Conservation (phyloP, 2,888 invertebrate species). For the Coleophora flavipennella region DNA sequence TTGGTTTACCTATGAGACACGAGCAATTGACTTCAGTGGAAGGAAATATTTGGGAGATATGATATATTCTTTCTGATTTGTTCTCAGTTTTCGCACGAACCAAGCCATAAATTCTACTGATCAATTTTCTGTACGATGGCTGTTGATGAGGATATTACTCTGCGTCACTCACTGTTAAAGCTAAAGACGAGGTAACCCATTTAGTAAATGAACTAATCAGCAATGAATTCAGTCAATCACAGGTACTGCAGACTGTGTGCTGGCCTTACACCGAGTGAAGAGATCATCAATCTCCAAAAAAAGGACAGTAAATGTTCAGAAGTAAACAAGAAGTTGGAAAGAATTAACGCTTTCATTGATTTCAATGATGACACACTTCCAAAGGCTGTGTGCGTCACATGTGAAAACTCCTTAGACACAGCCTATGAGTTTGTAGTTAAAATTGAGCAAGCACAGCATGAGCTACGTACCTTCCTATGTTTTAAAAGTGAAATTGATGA, state of each 20-base stretch:
- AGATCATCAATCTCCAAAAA: slow-evolving; percentile 34
- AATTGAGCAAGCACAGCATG: slow-evolving; percentile 37
- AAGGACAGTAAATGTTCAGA: slow-evolving; percentile 23
- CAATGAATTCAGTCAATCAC: slow-evolving; percentile 23
- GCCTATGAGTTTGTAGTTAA: slow-evolving; percentile 36
- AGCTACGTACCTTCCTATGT: slow-evolving; percentile 23
- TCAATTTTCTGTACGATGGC: no score
- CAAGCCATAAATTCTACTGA: no score
- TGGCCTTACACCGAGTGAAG: slow-evolving; percentile 27
- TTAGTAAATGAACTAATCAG: no score
- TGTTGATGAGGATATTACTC: no score
- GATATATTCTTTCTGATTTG: no score
- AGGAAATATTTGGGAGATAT: no score
- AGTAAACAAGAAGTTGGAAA: slow-evolving; percentile 29
- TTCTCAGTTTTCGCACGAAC: no score
- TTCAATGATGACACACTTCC: slow-evolving; percentile 29
- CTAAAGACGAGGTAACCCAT: no score
- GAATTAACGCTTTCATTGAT: slow-evolving; percentile 32
- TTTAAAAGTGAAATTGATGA: background rate
- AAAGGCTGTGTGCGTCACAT: slow-evolving; percentile 39
- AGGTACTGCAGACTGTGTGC: slow-evolving; percentile 41
- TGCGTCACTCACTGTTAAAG: no score
- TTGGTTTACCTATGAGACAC: no score
- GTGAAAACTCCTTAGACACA: slow-evolving; percentile 31
- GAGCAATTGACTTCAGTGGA: no score